Evolutionary conservation across 2,113 vertebrate species (phyloP).

Genomic region (Antigone vipio): DNA sequence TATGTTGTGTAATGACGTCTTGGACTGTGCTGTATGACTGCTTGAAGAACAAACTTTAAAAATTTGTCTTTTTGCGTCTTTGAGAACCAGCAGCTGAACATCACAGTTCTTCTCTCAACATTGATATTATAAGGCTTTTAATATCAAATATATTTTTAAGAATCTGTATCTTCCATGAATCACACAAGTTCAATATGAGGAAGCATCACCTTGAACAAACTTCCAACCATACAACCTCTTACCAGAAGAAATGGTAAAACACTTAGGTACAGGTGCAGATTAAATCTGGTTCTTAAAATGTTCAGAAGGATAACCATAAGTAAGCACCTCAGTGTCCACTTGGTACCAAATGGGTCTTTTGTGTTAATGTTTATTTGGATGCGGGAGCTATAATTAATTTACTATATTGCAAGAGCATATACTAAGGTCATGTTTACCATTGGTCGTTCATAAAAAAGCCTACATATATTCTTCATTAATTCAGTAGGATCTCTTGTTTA

Average conservation of each 20-base stretch:
- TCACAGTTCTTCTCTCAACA: background rate
- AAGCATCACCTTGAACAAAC: background rate
- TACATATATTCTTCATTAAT: background rate
- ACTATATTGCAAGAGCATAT: background rate
- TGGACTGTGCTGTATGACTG: background rate
- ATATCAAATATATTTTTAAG: background rate
- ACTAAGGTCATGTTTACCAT: background rate
- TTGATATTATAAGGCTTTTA: background rate
- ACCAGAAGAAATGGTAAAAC: background rate
- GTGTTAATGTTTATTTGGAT: background rate
- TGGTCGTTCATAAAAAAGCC: background rate
- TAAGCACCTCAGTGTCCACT: background rate
- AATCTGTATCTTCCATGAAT: background rate
- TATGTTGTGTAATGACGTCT: background rate
- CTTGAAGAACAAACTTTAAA: background rate
- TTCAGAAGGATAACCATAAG: background rate
- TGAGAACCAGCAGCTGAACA: background rate
- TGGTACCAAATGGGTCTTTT: background rate
- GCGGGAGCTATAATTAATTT: background rate
- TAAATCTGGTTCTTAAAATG: background rate
- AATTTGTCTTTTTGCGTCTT: background rate
- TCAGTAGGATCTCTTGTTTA: background rate
- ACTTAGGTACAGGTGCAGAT: background rate
- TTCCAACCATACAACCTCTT: background rate
- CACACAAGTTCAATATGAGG: background rate